Evolutionary conservation across 35 echinoderm and acorn worm genomes (phyloP).

Genomic region (Hemicentrotus pulcherrimus): DNA sequence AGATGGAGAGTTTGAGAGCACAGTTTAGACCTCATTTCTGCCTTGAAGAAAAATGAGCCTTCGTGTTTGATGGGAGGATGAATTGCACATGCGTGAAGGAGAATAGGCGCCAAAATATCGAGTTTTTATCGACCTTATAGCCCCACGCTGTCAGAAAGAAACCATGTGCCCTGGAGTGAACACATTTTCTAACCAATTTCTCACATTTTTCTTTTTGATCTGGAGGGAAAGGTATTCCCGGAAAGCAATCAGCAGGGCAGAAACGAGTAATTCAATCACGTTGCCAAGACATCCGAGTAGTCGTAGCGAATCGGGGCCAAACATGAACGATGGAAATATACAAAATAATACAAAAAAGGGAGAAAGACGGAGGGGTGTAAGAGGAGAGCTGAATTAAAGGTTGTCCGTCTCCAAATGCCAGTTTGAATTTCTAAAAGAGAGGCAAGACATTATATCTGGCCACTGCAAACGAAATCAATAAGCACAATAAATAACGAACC

Average conservation of each 20-base stretch:
- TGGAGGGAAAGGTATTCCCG: constrained; percentile 16
- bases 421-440: background rate
- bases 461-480: background rate
- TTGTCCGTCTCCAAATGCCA: background rate
- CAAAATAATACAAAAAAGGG: background rate
- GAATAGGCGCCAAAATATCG: constrained; percentile 1
- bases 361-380: background rate
- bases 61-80: background rate
- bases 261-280: constrained; percentile 46
- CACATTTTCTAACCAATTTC: constrained; percentile 38
- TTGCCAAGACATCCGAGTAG: constrained; percentile 38
- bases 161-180: constrained; percentile 19
- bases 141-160: background rate
- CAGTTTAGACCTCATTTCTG: background rate
- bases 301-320: constrained; percentile 9
- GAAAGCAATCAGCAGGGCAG: constrained; percentile 32
- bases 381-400: background rate
- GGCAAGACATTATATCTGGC: background rate
- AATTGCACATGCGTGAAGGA: background rate
- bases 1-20: background rate
- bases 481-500: background rate
- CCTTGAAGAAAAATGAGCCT: background rate
- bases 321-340: constrained; percentile 19
- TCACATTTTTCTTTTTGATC: constrained; percentile 2
- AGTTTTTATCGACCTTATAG: constrained; percentile 1